Base-by-base conservation (phyloP, 2,797 vertebrate species). In the Simalia tracyae region DNA sequence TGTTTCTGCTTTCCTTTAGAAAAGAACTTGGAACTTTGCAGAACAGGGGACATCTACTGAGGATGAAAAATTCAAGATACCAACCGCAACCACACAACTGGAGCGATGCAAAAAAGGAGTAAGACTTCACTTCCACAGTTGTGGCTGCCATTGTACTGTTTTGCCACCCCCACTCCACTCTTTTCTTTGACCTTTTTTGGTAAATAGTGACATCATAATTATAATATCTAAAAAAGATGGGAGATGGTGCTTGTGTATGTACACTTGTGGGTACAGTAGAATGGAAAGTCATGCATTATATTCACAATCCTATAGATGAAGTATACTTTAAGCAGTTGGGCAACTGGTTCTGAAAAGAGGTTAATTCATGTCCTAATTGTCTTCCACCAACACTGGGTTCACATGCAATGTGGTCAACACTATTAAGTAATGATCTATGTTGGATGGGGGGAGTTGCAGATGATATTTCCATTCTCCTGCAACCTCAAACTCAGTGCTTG, bases 1-100 rank as follows among this genome's bases (percentile, higher is more conserved):
- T 92, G 91, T 95, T 95, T 96, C 93, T 95, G 92, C 93, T 94
- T 95, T 96, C 95, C 94, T 96, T 12, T 95, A 93, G 88, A 94
- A 94, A 93, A 93, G 91, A 89, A 91, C 90, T 92, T 31, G 8
- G 68, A 36, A 19, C 15, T 72, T 36, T 72, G 15, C 31, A 72
- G 68, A 36, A 36, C 68, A 72, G 36, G 66, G 36, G 31, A 72
- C 6, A 36, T 72, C 15, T 36, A 19, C 17, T 17, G 68, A 72
- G 31, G 31, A 72, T 72, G 31, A 36, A 72, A 36, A 36, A 72
- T 31, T 36, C 68, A 36, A 36, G 68, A 36, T 72, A 36, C 31
- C n/a, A 72, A 72, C 68, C 68, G 19, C 36, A 72, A 36, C 31
- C 66, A 17, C n/a, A 72, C 66, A 72, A 72, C 17, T 72, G 36